Percentiles rank a stretch among this genome's conserved stretches.
These are phyloP conservation scores for Campylorhamphus procurvoides DNA, from an alignment of 2,113 vertebrate species.

Conservation along the genomic window DNA sequence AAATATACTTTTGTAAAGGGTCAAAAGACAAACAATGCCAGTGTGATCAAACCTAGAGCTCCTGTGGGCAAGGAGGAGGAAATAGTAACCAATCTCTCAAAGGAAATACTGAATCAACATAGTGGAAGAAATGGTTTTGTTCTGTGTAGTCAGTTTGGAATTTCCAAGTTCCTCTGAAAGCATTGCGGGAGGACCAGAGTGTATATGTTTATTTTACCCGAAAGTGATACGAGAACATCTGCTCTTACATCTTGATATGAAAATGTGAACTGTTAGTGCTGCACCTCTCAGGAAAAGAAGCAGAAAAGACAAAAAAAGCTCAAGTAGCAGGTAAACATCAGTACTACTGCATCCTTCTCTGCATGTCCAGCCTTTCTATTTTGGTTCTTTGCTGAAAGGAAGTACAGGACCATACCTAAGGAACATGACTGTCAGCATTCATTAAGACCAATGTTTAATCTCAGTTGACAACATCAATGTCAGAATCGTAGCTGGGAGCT, in stretches of 20 bases:
- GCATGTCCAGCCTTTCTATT: conserved; percentile 41
- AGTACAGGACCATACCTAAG: conserved; percentile 54
- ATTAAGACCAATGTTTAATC: conserved; percentile 76
- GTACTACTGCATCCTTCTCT: not conserved
- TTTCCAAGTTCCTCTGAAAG: not conserved
- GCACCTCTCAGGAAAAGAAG: not conserved
- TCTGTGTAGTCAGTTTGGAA: not conserved
- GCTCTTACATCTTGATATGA: conserved; percentile 1
- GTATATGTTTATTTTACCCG: not conserved
- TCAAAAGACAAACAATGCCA: not conserved
- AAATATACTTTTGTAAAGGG: not conserved
- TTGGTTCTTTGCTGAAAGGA: conserved; percentile 50
- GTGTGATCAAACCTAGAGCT: not conserved
- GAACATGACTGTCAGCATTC: conserved; percentile 72
- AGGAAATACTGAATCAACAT: not conserved
- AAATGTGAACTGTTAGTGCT: not conserved
- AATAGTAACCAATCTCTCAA: not conserved
- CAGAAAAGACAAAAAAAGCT: not conserved
- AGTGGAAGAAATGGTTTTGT: not conserved
- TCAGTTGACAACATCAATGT: conserved; percentile 78
- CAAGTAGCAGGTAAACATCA: not conserved
- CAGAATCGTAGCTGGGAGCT: conserved; percentile 66
- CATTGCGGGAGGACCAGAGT: not conserved
- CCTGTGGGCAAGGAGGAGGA: not conserved
- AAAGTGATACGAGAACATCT: not conserved